Evolutionary conservation across 2,888 invertebrate genomes (phyloP), one percentile per base, ranked within the genome.

Genomic region (Lathronympha strigana): DNA sequence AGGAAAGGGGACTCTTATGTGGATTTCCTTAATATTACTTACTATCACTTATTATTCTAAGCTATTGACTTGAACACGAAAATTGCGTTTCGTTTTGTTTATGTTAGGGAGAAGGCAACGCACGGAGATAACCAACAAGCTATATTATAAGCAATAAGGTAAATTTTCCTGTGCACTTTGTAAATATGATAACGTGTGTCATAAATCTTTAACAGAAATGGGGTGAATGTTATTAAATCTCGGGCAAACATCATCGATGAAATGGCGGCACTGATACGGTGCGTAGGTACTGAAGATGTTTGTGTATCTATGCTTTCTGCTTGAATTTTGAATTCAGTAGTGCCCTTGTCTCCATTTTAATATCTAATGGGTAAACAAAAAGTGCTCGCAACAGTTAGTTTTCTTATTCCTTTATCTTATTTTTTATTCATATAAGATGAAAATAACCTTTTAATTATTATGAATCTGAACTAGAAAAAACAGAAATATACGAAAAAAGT

Each of bases 21-120:
- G 86, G 85, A 88, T 87, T 85, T 86, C 82, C 84, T 82, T 85
- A 84, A 90, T 87, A 87, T 87, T 86, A 88, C 88, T 88, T 87
- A 88, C 88, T 84, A 88, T 87, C 82, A 78, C 90, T 88, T 91
- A 90, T 91, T 92, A 91, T 92, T 91, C 90, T 90, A 83, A 88
- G 88, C 90, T 90, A 90, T 91, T 90, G 90, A 90, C 84, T 89
- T 84, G 83, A 89, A 90, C 84, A 90, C 79, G 87, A 88, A 91
- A 90, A 90, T 90, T 90, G 87, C 86, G 87, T 90, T 88, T 79
- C 83, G 81, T 83, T 85, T 83, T 90, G 89, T 91, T 91, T 90
- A 88, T 83, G 79, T 79, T 77, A 73, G 86, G 88, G 86, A 78
- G 75, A 72, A 72, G 70, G 72, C 72, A 73, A 76, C 80, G 82